Evolutionary conservation across 2,113 vertebrate species (phyloP), one percentile per base, ranked within the genome.

Genomic region (Strix uralensis): DNA sequence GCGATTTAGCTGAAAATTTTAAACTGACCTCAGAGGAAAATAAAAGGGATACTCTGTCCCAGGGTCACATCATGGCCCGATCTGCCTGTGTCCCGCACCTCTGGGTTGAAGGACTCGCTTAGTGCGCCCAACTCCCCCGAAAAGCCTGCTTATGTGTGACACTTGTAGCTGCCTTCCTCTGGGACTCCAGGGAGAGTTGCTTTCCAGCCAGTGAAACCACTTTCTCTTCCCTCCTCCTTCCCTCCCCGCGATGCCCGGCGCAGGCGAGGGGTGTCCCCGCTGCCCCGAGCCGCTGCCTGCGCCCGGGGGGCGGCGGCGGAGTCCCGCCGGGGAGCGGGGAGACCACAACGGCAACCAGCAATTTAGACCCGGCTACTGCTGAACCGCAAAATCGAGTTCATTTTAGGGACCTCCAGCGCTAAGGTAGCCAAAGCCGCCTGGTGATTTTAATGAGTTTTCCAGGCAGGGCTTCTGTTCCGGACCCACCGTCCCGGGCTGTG

Each of bases 401-500:
- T 18, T 30, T 67, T 7, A 25, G 75, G 47, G 38, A 81, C 32
- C 20, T 27, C 46, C 15, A 47, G 46, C 3, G 6, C 21, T 66
- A 11, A 36, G 27, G 26, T 6, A 52, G 63, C 36, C 29, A 17
- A 85, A 74, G 27, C 14, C 30, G 2, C 38, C 14, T 3, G 7
- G 26, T 12, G 42, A 2, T 49, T 74, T 29, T 25, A 9, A 36
- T 2, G 15, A 59, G 11, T 5, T 66, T 74, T 77, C n/a, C 16
- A 17, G 51, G 11, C 15, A n/a, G 49, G 1, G 8, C 13, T 70
- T 55, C 36, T 47, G 13, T 5, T 44, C 15, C 5, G 32, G 46
- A 49, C 1, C 15, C 30, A 0, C 13, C 38, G 0, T 1, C 10
- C 30, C 2, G 6, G 47, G 15, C 5, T 44, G 46, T 7, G 69